Base-by-base conservation (phyloP, 1,140 invertebrate species). In the Brachionus rubens region DNA sequence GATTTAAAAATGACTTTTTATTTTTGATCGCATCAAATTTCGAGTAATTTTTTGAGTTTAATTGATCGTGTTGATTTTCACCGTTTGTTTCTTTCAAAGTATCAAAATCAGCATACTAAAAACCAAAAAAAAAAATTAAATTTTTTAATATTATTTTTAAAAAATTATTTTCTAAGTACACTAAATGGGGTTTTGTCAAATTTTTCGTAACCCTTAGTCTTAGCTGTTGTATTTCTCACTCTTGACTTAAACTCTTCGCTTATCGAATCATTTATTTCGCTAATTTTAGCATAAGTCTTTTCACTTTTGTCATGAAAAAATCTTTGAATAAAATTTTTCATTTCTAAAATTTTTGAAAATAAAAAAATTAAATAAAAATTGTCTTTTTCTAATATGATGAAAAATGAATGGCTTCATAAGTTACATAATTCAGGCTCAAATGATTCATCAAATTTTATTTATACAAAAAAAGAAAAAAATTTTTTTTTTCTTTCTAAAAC, bases 251-350 rank as follows among this genome's bases (percentile, higher is more conserved):
- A 16, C 26, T 59, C 54, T 59, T 59, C 54, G 36, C 28, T 59
- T 33, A 59, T 59, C 12, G 54, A 59, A 12, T 19, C 54, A 59
- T 59, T 59, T 14, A 59, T 40, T 36, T 59, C 54, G n/a, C 16
- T 33, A 26, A 59, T 59, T 59, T 59, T 59, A 16, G 54, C 54
- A 36, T 59, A 59, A 9, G 54, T 59, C 19, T 59, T 59, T 59
- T 59, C 54, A 59, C 30, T 36, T 40, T 59, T 59, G 16, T 59
- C 54, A 59, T 16, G 33, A 36, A 59, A 59, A 36, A 59, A 59
- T 41, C 36, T 59, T 19, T 59, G 54, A 33, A 59, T 59, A 40
- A 59, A 59, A 59, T 59, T 59, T 59, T 59, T 59, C 54, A 59
- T 59, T 28, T 59, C 30, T 59, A 59, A 59, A 36, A 19, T 36